Base-by-base conservation (phyloP, 2,797 vertebrate genomes). In the Taenioides sp. region DNA sequence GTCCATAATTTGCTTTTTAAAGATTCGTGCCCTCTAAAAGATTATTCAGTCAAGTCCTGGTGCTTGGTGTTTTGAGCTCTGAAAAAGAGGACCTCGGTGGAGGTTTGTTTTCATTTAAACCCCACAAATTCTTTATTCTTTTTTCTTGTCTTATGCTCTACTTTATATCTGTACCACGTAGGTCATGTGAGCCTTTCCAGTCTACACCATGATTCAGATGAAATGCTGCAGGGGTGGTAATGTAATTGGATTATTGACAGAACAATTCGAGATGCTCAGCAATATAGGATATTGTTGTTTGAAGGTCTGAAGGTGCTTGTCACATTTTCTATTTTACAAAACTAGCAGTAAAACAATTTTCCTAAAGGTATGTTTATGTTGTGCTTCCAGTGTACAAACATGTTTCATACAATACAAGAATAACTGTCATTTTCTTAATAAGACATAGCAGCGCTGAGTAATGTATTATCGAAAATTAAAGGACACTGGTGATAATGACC, bases 121-220 rank as follows among this genome's bases (percentile, higher is more conserved):
- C 14, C 22, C 11, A 7, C 52, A n/a, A 16, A 27, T 16, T 16
- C 2, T 27, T 27, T 27, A 14, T 27, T 58, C 23, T 27, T 27
- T 4, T 12, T 14, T 58, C 4, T 58, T 11, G 16, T 58, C 55
- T 58, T 58, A 27, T 16, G 11, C 25, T 27, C 57, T 58, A 27
- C 25, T 58, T 58, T 27, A 27, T 27, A 25, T 59, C 57, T 28
- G 0, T 28, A 16, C 5, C 57, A 28, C 28, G 23, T 59, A 28
- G 57, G 57, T 59, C 57, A 28, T 59, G 57, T 59, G 57, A 59
- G 12, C 27, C 25, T 28, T 59, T 59, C 25, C 57, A 59, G 18
- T 62, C 31, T 62, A 37, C 3, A 23, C 9, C 7, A 37, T 34
- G 27, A 62, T 11, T 20, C 6, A 34, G 59, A 11, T 61, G 31